Base-by-base conservation (phyloP, 2,888 invertebrate species). In the Drosophila merina region DNA sequence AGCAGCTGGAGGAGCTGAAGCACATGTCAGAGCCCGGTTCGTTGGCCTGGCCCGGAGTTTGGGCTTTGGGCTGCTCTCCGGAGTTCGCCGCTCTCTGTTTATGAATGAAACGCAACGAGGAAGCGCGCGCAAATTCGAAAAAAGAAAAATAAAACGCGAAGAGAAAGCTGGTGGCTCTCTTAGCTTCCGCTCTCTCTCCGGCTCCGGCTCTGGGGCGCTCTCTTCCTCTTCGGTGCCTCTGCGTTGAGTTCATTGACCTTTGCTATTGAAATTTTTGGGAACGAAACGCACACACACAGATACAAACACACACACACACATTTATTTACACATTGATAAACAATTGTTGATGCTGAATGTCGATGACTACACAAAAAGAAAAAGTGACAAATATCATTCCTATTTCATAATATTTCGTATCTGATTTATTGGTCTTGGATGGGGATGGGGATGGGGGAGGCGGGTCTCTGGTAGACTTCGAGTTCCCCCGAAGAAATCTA, bases 191-290 rank as follows among this genome's bases (percentile, higher is more conserved):
- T 59, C 58, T 20, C 30, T 10, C 42, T 3, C 26, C 28, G n/a
- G 20, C 55, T 42, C 28, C 5, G 28, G 28, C 33, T 26, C 55
- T 59, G 20, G 20, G 20, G 20, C 50, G 33, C 26, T 28, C 44
- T 47, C 63, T 63, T 40, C 14, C 40, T 33, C 14, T 33, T 28
- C 63, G 38, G 38, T 57, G 20, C 20, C 20, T 20, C 20, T 26
- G 40, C 25, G 30, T 57, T 57, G 75, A 90, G 89, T 89, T 89
- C 90, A 86, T 86, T 83, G 88, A 89, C 89, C 89, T 89, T 89
- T 90, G 89, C 90, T 89, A 89, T 85, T 85, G 85, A 85, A 85
- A 85, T 87, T 85, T 85, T 86, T 83, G 85, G 85, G 80, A 70
- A 86, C 76, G 68, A 68, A 70, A 57, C 69, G 52, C 20, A 20